Base-by-base conservation (phyloP, 2,797 vertebrate genomes). In the Etheostoma nigrum region DNA sequence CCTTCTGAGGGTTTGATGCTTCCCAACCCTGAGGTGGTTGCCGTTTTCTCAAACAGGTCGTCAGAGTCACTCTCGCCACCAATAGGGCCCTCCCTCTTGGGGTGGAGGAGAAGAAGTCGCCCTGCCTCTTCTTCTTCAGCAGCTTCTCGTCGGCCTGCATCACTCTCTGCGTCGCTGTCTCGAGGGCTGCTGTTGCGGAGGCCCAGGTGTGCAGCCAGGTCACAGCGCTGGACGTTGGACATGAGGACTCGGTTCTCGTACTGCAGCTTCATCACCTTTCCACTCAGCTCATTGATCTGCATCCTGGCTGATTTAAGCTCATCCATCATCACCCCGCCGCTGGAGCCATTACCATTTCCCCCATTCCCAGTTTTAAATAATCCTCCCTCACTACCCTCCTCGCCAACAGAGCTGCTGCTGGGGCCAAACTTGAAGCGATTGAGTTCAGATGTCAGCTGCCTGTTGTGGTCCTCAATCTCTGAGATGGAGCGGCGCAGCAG, bases 1-100 rank as follows among this genome's bases (percentile, higher is more conserved):
- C 93, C 88, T 30, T 98, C 97, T 0, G 96, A 96, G 0, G 96
- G 96, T 80, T 97, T 98, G 3, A 94, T 91, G 1, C 97, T 98
- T 49, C 96, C 96, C 30, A 98, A 96, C 73, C 97, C 97, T 0
- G 98, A 98, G 0, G 97, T 95, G 58, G 91, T 95, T 1, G 85
- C 33, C 0, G 95, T 95, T 91, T 97, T 98, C 91, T 99, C 98
- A 5, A 95, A 97, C 2, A 96, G 80, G 33, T 99, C 98, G 85
- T 99, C 98, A 0, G 98, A 99, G 90, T 99, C 98, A 0, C 98
- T 99, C 91, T 99, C 98, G 0, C 98, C 98, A 0, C 98, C 98
- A 0, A 99, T 93, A 0, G 98, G 98, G 0, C 98, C 98, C 73
- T 99, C 98, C 74, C 98, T 93, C 89, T 96, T 97, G n/a, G 98